Evolutionary conservation across 1,140 invertebrate species (phyloP), one percentile per base, ranked within the genome.

Genomic region (Caerostris extrusa): DNA sequence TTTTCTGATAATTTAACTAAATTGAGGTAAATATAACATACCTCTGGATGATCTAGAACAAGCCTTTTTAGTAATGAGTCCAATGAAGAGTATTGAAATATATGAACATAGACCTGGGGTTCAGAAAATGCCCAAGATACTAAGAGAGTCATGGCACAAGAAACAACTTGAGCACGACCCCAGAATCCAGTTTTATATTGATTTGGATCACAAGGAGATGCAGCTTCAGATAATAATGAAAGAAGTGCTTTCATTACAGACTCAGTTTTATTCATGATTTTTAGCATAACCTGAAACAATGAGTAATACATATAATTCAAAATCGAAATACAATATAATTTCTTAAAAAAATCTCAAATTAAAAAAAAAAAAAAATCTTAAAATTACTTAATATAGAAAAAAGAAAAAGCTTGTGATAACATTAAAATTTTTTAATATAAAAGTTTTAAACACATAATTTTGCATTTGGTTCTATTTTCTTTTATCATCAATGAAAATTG

Each of bases 171-270:
- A 2, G 98, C 97, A 94, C 98, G 96, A 7, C 98, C 98, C 97
- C 98, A 98, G 94, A 98, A 97, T 10, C 98, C 98, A 91, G 98
- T 98, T 95, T 98, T 98, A 94, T 98, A 98, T 94, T 97, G 97
- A 96, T 97, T 97, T 0, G 97, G 97, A 96, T 98, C 97, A 89
- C 97, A 96, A 0, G 97, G 97, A 71, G 97, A 96, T n/a, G 96
- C 95, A 53, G 98, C 98, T 96, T 98, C 98, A 95, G 98, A 97
- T 1, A 99, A 96, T 95, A 99, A 98, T 94, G 97, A 98, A 91
- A 98, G 98, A 55, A 99, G 96, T 82, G 98, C 97, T 56, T 98
- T 97, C 95, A 99, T 97, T 0, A 98, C 98, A 12, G 97, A 96
- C 82, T 98, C 97, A 0, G 98, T 97, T 93, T 98, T 97, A 17